These are phyloP conservation scores for Petromus typicus DNA, from an alignment of 2,113 vertebrate species.

Conservation along the genomic window DNA sequence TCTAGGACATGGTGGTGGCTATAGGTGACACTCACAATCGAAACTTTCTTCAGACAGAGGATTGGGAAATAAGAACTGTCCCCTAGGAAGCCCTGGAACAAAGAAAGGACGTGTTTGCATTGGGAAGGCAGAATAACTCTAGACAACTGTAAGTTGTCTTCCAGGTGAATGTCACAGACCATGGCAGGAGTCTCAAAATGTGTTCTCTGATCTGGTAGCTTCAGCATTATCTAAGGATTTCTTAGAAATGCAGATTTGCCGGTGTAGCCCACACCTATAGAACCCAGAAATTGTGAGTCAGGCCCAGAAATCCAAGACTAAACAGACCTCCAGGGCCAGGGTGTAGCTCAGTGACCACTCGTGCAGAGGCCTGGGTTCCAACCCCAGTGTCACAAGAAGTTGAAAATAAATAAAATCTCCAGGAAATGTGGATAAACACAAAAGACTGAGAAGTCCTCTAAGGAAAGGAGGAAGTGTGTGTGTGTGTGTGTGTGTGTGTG, in stretches of 20 bases:
- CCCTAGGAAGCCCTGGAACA: background rate
- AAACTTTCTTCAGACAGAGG: background rate
- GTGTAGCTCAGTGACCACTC: background rate
- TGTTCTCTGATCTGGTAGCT: background rate
- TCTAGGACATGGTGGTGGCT: background rate
- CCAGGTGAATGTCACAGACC: background rate
- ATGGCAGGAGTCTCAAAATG: background rate
- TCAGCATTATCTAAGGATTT: background rate
- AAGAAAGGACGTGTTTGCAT: accelerated
- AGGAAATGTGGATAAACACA: accelerated
- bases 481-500: background rate
- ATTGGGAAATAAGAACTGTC: no score
- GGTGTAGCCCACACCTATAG: background rate
- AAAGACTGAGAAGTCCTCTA: background rate
- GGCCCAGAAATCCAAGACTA: background rate
- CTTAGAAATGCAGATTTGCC: background rate
- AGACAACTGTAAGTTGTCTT: background rate
- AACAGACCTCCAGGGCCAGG: background rate
- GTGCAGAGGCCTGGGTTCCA: background rate
- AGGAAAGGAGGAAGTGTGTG: no score
- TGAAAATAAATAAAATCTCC: background rate
- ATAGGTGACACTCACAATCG: background rate
- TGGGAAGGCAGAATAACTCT: background rate
- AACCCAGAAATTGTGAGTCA: background rate
- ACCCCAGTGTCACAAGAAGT: background rate